Evolutionary conservation across 2,888 invertebrate species (phyloP).

Genomic region (Alitta virens): DNA sequence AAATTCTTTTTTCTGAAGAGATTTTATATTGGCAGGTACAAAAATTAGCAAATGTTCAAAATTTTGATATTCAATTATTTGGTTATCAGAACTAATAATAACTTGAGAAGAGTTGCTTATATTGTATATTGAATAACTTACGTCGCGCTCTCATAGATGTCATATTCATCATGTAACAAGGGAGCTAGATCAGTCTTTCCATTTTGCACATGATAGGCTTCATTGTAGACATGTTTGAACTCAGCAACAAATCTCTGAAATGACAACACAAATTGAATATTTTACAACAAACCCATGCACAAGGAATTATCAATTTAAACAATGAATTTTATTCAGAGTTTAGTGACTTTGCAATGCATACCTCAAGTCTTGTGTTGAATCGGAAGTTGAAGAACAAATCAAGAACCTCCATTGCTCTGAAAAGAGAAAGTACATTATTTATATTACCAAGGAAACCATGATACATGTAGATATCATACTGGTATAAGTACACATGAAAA

Average conservation of each 20-base stretch:
- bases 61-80: too few species aligned
- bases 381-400: conserved; percentile 54
- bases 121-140: conserved; percentile 19
- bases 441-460: too few species aligned
- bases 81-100: too few species aligned
- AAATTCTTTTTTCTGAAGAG: too few species aligned
- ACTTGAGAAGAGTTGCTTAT: too few species aligned
- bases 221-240: conserved; percentile 44
- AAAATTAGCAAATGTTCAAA: too few species aligned
- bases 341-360: conserved; percentile 1
- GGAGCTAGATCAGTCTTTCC: conserved; percentile 39
- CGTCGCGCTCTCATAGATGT: conserved; percentile 28
- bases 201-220: conserved; percentile 30
- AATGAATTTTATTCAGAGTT: background rate
- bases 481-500: too few species aligned
- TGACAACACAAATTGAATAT: too few species aligned
- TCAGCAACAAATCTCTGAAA: conserved; percentile 47
- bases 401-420: conserved; percentile 49
- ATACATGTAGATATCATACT: too few species aligned
- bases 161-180: conserved; percentile 36
- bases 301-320: too few species aligned
- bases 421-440: background rate
- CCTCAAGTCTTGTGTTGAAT: conserved; percentile 52
- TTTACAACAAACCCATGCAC: too few species aligned
- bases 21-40: too few species aligned